Base-by-base conservation (phyloP, 2,797 vertebrate species). In the Epinephelus awoara region DNA sequence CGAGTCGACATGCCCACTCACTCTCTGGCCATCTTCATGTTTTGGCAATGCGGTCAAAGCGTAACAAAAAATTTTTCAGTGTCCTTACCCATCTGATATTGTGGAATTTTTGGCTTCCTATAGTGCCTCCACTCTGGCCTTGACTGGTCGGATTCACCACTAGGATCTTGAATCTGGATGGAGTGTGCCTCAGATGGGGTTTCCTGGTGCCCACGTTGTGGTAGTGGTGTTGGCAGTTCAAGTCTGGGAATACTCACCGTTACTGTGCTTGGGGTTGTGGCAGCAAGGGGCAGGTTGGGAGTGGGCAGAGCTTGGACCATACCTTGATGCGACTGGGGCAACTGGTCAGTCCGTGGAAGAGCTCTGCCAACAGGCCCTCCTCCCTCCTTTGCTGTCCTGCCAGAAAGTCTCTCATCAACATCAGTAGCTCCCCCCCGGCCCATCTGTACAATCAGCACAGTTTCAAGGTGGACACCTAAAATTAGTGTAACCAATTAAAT, bases 61-160 rank as follows among this genome's bases (percentile, higher is more conserved):
- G 13, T 3, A 74, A 9, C 13, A 74, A 9, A 49, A 38, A n/a
- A 57, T 3, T 74, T 74, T 11, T 65, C 72, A 46, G 57, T 65
- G 40, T 74, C 61, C 59, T 65, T 61, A 6, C 59, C 71, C 6
- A 5, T 15, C 11, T 29, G 38, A 21, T 73, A 73, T 11, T 25
- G 38, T 12, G 67, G 67, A 2, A 69, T 56, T 13, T 57, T 69
- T 17, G 67, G 67, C 6, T 69, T 54, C 2, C 12, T 25, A 51
- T 55, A 67, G 5, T 40, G 65, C 23, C 65, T 55, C 19, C 49
- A 51, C 11, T 67, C 17, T 6, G 27, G 27, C 14, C 64, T 67
- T 21, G 34, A 34, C 11, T 27, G 55, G 3, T 57, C 55, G 3
- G 23, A 6, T 6, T 46, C 2, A 15, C 12, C 2, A 11, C 46